phyloP scores from a whole-genome alignment of 2,888 invertebrate genomes.

The Drepanosiphum platanoidis region DNA sequence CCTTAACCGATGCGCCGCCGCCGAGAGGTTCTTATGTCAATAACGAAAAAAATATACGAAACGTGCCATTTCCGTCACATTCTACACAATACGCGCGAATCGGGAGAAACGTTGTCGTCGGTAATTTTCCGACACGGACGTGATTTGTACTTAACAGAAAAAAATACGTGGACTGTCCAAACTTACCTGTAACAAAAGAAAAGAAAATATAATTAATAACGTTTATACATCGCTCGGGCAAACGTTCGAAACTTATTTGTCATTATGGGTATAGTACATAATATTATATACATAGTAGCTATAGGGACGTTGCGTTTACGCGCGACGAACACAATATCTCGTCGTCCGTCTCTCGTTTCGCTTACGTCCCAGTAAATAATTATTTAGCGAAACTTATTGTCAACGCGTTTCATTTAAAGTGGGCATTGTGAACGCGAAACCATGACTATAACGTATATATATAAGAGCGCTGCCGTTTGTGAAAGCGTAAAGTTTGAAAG shows the following conservation, averaged over 20 bases:
- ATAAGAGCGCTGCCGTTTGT: slow-evolving; percentile 12
- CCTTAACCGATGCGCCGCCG: background rate
- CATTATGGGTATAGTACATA: too few relatives aligned
- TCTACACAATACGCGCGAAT: background rate
- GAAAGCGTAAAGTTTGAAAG: slow-evolving; percentile 28
- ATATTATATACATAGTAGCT: too few relatives aligned
- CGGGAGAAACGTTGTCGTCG: background rate
- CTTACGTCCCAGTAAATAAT: slow-evolving; percentile 13
- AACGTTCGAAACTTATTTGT: background rate
- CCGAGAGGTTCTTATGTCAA: background rate
- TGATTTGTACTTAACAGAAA: slow-evolving; percentile 3
- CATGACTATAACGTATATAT: background rate
- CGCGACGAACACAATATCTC: background rate
- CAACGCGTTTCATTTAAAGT: slow-evolving; percentile 8
- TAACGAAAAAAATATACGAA: background rate
- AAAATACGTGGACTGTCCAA: too few relatives aligned
- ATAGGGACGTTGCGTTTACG: background rate
- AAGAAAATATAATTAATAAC: slow-evolving; percentile 28
- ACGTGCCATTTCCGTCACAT: background rate
- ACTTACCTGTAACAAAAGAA: slow-evolving; percentile 57
- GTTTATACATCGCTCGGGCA: background rate
- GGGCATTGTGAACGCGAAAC: background rate
- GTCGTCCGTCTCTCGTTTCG: background rate
- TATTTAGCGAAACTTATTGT: slow-evolving; percentile 24
- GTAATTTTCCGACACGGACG: background rate